Conservation (phyloP, 1,140 invertebrate genomes). For the Pectinophora gossypiella region DNA sequence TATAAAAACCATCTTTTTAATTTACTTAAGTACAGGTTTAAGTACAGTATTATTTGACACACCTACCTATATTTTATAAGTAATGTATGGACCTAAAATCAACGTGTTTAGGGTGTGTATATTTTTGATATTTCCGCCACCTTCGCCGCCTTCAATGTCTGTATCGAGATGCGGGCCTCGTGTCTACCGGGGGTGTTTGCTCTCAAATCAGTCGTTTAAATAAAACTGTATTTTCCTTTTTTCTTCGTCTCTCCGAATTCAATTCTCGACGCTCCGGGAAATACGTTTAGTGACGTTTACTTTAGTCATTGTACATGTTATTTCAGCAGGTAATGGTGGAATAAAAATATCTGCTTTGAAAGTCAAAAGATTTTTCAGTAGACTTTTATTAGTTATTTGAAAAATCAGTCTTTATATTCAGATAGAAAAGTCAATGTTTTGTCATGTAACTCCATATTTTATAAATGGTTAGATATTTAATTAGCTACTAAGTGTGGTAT, state of each 20-base stretch:
- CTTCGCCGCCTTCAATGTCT: background rate
- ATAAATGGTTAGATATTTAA: too few relatives aligned
- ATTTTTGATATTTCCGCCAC: background rate
- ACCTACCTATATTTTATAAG: too few relatives aligned
- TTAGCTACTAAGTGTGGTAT: too few relatives aligned
- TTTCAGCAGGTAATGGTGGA: constrained; percentile 13
- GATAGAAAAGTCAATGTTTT: too few relatives aligned
- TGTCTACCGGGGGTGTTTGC: constrained; percentile 39
- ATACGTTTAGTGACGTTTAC: constrained; percentile 45
- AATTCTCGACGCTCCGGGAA: constrained; percentile 36
- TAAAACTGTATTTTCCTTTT: constrained; percentile 63
- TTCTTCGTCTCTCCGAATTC: constrained; percentile 47
- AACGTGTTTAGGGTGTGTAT: too few relatives aligned
- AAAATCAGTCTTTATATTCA: too few relatives aligned
- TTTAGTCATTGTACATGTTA: constrained; percentile 33
- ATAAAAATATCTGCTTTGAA: background rate
- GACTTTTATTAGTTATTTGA: too few relatives aligned
- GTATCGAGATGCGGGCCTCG: background rate
- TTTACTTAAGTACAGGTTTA: too few relatives aligned
- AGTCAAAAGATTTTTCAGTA: background rate
- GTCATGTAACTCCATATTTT: too few relatives aligned
- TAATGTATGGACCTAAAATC: too few relatives aligned
- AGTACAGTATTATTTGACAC: too few relatives aligned
- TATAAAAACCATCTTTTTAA: too few relatives aligned
- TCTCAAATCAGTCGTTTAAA: constrained; percentile 69